A percentile compares a stretch with the other conserved stretches of the same genome.
Evolutionary conservation across 1,140 invertebrate genomes (phyloP).

Genomic region (Ostrea denselamellosa): DNA sequence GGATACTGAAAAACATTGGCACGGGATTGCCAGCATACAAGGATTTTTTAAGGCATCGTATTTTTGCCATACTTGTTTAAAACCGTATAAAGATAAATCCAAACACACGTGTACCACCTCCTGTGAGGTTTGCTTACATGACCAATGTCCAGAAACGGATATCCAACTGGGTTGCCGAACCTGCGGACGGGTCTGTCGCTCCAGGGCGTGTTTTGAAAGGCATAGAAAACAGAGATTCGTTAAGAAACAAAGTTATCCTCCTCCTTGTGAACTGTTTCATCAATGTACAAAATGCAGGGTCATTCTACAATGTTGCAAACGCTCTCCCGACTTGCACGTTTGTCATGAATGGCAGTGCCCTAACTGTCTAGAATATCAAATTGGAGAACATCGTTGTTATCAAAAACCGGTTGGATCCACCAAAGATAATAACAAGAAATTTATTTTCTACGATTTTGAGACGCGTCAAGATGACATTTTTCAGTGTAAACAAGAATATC

Average conservation of each 20-base stretch:
- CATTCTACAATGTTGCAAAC: constrained; percentile 14
- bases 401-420: background rate
- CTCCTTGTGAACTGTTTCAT: constrained; percentile 17
- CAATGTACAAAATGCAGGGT: constrained; percentile 46
- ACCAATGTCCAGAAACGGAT: background rate
- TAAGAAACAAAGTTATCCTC: background rate
- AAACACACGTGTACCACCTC: constrained; percentile 19
- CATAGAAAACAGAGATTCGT: background rate
- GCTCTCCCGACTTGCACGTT: constrained; percentile 6
- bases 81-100: constrained; percentile 40
- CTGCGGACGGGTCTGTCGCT: constrained; percentile 37
- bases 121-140: constrained; percentile 26
- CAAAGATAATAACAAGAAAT: background rate
- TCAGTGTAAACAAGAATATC: constrained; percentile 16
- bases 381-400: constrained; percentile 44
- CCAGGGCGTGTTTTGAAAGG: background rate
- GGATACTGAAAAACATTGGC: constrained; percentile 41
- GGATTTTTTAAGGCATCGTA: constrained; percentile 44
- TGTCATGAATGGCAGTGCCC: constrained; percentile 46
- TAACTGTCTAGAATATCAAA: constrained; percentile 34
- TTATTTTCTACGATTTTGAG: constrained; percentile 1
- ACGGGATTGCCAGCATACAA: constrained; percentile 38
- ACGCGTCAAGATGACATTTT: constrained; percentile 36
- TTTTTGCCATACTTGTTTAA: constrained; percentile 48
- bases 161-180: constrained; percentile 5